Evolutionary conservation across 2,888 invertebrate species (phyloP).

Genomic region (Biston betularia): DNA sequence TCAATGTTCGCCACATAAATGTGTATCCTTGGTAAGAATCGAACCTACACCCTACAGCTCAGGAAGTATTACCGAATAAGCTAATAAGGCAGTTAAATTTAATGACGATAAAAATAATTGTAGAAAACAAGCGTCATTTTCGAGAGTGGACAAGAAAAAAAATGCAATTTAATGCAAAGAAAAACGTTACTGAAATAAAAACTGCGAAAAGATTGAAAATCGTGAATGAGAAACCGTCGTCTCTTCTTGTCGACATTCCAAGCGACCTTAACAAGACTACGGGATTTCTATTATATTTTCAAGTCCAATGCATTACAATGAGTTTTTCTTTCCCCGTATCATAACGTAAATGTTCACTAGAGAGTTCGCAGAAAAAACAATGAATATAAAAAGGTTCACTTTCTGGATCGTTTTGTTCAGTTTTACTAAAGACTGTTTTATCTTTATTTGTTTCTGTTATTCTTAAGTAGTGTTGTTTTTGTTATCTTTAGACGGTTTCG

Average conservation of each 20-base stretch:
- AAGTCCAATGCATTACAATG: constrained; percentile 59
- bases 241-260: constrained; percentile 2
- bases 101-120: too few relatives aligned
- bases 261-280: constrained; percentile 15
- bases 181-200: background rate
- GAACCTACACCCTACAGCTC: background rate
- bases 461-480: constrained; percentile 1
- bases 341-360: constrained; percentile 52
- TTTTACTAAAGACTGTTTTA: constrained; percentile 25
- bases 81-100: too few relatives aligned
- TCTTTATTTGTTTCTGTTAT: constrained; percentile 20
- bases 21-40: too few relatives aligned
- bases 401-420: constrained; percentile 32
- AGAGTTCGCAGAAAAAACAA: constrained; percentile 54
- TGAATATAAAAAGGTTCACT: constrained; percentile 58
- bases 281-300: constrained; percentile 43
- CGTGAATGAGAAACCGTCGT: constrained; percentile 1
- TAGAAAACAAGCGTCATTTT: too few relatives aligned
- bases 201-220: constrained; percentile 1
- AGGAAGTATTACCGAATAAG: background rate
- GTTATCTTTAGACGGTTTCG: background rate
- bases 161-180: background rate
- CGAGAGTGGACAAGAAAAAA: background rate
- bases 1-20: too few relatives aligned
- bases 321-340: constrained; percentile 53